Percentiles rank a stretch among this genome's conserved stretches.
Evolutionary conservation across 2,888 invertebrate genomes (phyloP).

Genomic region (Epiblema foenella): DNA sequence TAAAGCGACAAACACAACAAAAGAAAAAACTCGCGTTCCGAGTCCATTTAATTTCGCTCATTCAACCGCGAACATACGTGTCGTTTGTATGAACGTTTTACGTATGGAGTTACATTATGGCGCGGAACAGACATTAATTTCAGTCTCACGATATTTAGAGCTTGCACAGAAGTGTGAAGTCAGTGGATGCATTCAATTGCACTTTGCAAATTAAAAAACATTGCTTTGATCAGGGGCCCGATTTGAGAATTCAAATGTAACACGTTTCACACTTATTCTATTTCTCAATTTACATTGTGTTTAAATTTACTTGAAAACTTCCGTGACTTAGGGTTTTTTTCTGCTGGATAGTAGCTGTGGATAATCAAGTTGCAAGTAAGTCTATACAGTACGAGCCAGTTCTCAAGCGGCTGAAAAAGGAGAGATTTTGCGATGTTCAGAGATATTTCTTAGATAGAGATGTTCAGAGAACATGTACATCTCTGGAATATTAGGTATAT

Average conservation of each 20-base stretch:
- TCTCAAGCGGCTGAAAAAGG: too few species aligned
- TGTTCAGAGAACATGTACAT: too few species aligned
- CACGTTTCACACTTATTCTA: background rate
- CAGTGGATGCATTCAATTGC: background rate
- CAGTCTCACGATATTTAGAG: conserved; percentile 32
- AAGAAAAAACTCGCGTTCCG: conserved; percentile 5
- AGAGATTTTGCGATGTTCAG: too few species aligned
- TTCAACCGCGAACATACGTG: conserved; percentile 1
- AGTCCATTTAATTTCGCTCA: conserved; percentile 3
- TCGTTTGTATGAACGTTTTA: background rate
- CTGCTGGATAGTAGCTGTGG: too few species aligned
- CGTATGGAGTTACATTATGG: conserved; percentile 16
- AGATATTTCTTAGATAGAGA: too few species aligned
- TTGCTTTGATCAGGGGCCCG: background rate
- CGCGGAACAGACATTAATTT: conserved; percentile 30
- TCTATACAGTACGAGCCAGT: too few species aligned
- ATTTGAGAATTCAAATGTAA: background rate
- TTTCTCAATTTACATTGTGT: too few species aligned
- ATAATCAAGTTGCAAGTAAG: too few species aligned
- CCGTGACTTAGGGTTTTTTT: too few species aligned
- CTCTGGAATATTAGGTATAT: too few species aligned
- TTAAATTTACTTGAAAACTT: too few species aligned
- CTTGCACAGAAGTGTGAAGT: background rate
- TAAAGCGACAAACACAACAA: conserved; percentile 11
- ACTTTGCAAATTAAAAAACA: background rate